Base-by-base conservation (phyloP, 2,797 vertebrate genomes). In the Cryptoblepharus egeriae region DNA sequence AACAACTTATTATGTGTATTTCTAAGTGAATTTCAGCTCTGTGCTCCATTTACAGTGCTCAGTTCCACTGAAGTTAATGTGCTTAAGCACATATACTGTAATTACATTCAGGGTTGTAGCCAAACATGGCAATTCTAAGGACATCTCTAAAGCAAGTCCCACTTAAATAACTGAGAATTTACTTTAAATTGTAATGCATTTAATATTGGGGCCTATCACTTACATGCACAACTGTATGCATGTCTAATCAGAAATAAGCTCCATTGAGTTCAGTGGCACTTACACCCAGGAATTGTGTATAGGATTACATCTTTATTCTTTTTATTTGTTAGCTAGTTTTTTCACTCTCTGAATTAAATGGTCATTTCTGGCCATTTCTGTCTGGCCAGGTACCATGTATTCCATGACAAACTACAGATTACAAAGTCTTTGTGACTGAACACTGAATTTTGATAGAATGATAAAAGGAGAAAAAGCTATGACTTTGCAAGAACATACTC, bases 401-500 rank as follows among this genome's bases (percentile, higher is more conserved):
- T 87, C 81, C 82, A 92, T 39, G 2, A 90, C 72, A 94, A 91
- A 83, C 85, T 92, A 88, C 83, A 90, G 91, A 83, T 90, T 87
- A 94, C 26, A 74, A 88, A 93, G 82, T 85, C 76, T 90, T 90
- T 64, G 73, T 90, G 67, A 88, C 87, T 87, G 75, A 65, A 81
- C 82, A 86, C 39, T 81, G 92, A 87, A 85, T 77, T 82, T 70
- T 87, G 77, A 89, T 79, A 92, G 83, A 28, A 75, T 88, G 88
- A 92, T 85, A 92, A 85, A 88, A 90, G 64, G 87, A 93, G 82
- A 83, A 90, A 93, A 89, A 90, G 77, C 85, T 95, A 96, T 87
- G 93, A 94, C 91, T 93, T 91, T 91, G 90, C 94, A 92, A 93
- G 90, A 90, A 96, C 96, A 92, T 97, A 99, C 99, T 99, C 98